phyloP scores from a whole-genome alignment of 2,888 invertebrate species.

The Pterobdella sp. region DNA sequence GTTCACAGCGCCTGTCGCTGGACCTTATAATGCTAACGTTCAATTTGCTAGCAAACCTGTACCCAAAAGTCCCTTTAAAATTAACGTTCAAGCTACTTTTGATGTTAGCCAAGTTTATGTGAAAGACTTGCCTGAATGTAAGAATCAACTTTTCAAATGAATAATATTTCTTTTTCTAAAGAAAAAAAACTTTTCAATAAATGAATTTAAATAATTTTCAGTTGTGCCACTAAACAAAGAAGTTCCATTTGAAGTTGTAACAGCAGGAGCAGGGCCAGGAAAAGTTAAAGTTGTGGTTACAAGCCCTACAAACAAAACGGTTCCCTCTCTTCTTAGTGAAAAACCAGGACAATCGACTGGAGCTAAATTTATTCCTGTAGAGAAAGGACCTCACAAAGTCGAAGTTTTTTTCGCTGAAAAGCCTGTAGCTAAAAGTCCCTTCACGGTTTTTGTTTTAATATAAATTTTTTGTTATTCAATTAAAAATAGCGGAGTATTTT shows the following conservation, averaged over 20 bases:
- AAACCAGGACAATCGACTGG: conserved; percentile 24
- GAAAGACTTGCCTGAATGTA: conserved; percentile 29
- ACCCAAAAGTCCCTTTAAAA: conserved; percentile 47
- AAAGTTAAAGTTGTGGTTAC: conserved; percentile 29
- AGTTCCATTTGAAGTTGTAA: conserved; percentile 30
- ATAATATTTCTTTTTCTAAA: neutral
- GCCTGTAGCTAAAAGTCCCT: conserved; percentile 30
- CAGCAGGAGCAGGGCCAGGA: conserved; percentile 30
- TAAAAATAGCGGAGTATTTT: conserved; percentile 9
- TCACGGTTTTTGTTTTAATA: conserved; percentile 14
- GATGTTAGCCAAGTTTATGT: conserved; percentile 28
- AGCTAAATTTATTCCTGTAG: conserved; percentile 26
- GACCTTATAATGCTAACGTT: conserved; percentile 47
- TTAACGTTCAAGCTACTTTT: conserved; percentile 40
- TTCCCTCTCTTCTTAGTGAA: conserved; percentile 18
- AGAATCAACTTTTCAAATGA: neutral
- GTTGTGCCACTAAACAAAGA: conserved; percentile 29
- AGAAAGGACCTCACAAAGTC: conserved; percentile 28
- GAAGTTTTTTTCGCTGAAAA: conserved; percentile 29
- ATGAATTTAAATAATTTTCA: conserved; percentile 6
- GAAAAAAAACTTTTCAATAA: neutral
- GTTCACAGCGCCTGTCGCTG: conserved; percentile 48
- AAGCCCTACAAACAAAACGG: conserved; percentile 25
- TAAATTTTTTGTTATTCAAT: neutral
- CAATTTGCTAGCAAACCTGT: conserved; percentile 47